phyloP scores from a whole-genome alignment of 2,888 invertebrate species.

The Ypsolopha scabrella region DNA sequence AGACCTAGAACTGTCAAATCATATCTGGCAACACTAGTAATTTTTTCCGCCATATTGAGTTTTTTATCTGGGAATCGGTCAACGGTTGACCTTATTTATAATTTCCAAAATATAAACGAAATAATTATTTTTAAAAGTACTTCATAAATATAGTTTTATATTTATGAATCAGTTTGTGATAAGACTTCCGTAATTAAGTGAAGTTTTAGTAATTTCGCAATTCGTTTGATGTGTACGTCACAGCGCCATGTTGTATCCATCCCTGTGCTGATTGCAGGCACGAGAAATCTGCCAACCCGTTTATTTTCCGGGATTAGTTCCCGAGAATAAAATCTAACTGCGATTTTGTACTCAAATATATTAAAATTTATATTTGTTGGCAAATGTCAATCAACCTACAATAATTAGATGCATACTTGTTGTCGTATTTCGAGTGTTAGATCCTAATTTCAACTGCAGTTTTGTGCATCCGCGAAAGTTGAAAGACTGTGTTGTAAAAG shows the following conservation, averaged over 20 bases:
- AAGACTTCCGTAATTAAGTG: neutral
- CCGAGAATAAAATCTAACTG: slow-evolving; percentile 62
- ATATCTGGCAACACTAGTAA: slow-evolving; percentile 39
- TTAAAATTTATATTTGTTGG: slow-evolving; percentile 64
- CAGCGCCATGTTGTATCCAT: slow-evolving; percentile 72
- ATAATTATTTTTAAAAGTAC: slow-evolving; percentile 30
- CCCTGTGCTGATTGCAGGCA: slow-evolving; percentile 71
- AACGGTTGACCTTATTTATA: slow-evolving; percentile 58
- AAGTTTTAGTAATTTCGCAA: slow-evolving; percentile 40
- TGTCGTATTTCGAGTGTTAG: slow-evolving; percentile 62
- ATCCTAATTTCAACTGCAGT: slow-evolving; percentile 67
- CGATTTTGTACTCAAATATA: slow-evolving; percentile 69
- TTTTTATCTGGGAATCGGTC: slow-evolving; percentile 61
- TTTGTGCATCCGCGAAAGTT: slow-evolving; percentile 71
- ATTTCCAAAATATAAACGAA: slow-evolving; percentile 39
- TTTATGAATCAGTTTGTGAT: slow-evolving; percentile 25
- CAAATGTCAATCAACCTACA: slow-evolving; percentile 60
- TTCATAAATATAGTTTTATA: slow-evolving; percentile 36
- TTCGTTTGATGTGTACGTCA: slow-evolving; percentile 64
- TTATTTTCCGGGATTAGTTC: slow-evolving; percentile 67
- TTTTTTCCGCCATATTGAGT: slow-evolving; percentile 62
- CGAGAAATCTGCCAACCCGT: slow-evolving; percentile 70
- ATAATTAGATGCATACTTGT: slow-evolving; percentile 64
- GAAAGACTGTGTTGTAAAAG: slow-evolving; percentile 71
- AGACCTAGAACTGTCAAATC: slow-evolving; percentile 5